Conservation (phyloP, 2,888 invertebrate species). For the Phragmatobia fuliginosa region DNA sequence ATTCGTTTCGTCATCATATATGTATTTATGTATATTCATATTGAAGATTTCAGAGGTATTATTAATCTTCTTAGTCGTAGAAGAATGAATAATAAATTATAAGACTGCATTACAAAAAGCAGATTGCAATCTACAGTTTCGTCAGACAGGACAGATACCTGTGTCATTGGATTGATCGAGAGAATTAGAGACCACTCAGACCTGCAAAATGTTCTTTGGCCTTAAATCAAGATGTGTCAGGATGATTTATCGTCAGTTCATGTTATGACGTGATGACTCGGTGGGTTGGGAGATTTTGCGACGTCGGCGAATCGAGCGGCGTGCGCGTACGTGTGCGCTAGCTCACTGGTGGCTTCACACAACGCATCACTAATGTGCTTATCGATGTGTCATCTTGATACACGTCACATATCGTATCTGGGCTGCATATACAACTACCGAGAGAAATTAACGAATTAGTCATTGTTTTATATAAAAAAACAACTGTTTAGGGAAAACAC, state of each 20-base stretch:
- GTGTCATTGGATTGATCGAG: neutral
- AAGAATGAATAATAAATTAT: neutral
- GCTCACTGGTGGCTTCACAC: conserved; percentile 46
- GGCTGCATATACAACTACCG: conserved; percentile 64
- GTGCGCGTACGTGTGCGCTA: conserved; percentile 34
- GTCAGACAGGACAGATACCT: neutral
- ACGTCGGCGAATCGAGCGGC: neutral
- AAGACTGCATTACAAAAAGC: neutral
- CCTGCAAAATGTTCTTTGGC: neutral
- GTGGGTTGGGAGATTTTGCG: conserved; percentile 31
- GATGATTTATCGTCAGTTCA: neutral
- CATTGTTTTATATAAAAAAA: neutral
- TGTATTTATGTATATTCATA: neutral
- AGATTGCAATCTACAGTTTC: neutral
- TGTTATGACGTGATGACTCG: conserved; percentile 10
- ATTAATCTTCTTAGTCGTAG: neutral
- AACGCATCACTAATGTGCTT: conserved; percentile 50
- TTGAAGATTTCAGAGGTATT: neutral
- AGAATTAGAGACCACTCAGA: neutral
- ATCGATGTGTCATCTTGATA: conserved; percentile 46
- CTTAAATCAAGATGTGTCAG: neutral
- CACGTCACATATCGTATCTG: conserved; percentile 41
- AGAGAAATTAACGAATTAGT: conserved; percentile 20
- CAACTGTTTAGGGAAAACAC: too few relatives aligned
- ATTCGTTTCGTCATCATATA: neutral